Conservation (phyloP, 2,888 invertebrate species). For the Blera fallax region DNA sequence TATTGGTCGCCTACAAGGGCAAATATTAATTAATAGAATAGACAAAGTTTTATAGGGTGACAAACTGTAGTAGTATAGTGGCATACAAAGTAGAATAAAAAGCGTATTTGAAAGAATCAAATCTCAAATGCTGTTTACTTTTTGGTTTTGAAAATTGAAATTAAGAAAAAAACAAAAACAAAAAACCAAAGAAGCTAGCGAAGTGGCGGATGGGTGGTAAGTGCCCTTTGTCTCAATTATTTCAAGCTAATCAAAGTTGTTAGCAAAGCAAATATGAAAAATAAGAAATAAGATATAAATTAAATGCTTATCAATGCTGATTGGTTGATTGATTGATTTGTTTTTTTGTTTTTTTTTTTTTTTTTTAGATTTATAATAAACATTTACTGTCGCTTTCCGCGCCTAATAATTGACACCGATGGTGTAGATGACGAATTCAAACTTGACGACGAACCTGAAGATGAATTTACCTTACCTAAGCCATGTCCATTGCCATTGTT, state of each 20-base stretch:
- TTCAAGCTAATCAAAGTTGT: not conserved
- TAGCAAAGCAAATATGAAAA: too few species aligned
- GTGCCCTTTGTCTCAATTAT: not conserved
- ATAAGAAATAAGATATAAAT: not conserved
- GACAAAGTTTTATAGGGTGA: too few species aligned
- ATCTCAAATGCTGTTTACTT: not conserved
- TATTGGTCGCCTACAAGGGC: too few species aligned
- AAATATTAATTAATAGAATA: too few species aligned
- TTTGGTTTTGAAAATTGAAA: not conserved
- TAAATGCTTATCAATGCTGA: slow-evolving; percentile 20
- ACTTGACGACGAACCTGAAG: not conserved
- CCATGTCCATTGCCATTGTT: slow-evolving; percentile 16
- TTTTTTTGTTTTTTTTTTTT: too few species aligned
- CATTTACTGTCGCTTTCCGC: slow-evolving; percentile 27
- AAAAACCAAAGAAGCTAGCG: not conserved
- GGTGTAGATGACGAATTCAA: not conserved
- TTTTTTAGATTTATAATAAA: not conserved
- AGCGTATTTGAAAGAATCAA: not conserved
- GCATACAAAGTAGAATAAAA: too few species aligned
- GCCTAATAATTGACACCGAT: slow-evolving; percentile 39
- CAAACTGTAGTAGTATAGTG: too few species aligned
- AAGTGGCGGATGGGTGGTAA: not conserved
- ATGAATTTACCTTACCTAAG: slow-evolving; percentile 40
- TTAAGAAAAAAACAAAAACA: too few species aligned
- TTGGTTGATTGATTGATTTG: too few species aligned